Base-by-base conservation (phyloP, 2,113 vertebrate species). In the Laticauda colubrina region DNA sequence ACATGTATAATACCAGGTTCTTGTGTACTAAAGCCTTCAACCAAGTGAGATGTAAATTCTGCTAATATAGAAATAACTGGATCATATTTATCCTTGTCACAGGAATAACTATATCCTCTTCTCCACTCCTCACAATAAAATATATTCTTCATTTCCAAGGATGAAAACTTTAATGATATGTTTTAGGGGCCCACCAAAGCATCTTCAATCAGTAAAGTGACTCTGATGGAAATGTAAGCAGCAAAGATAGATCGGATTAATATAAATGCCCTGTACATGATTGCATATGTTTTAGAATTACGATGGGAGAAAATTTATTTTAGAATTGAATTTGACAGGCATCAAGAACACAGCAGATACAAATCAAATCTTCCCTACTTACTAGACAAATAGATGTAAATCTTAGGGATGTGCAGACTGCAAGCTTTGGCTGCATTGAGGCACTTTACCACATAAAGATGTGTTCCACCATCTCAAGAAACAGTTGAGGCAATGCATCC, bases 211-310 rank as follows among this genome's bases (percentile, higher is more conserved):
- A 93, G 69, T 55, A 95, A 85, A 90, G 92, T 92, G 87, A 93
- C 90, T 43, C 0, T 75, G 93, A 93, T 5, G 29, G 93, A 95
- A 95, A 94, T 2, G 64, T 92, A 97, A 97, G 95, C 69, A 95
- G 89, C 87, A 90, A 69, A 93, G 91, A 96, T 94, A 90, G 85
- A 94, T 91, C 7, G 51, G 51, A 95, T 96, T 96, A 96, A 96
- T 95, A 97, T 64, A 93, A 95, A 95, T 12, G 93, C 91, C 89
- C 56, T 85, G 45, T 88, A 86, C 88, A 45, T 92, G 56, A 91
- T 95, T 55, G 94, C 81, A 89, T 96, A 92, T 92, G 55, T 91
- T 92, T 87, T 55, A 93, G 91, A 93, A 95, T 93, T 95, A 95
- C 93, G 90, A 95, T 4, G 87, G 75, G 12, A 93, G 88, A 51